Base-by-base conservation (phyloP, 2,113 vertebrate species). In the Ivindomyrus marchei region DNA sequence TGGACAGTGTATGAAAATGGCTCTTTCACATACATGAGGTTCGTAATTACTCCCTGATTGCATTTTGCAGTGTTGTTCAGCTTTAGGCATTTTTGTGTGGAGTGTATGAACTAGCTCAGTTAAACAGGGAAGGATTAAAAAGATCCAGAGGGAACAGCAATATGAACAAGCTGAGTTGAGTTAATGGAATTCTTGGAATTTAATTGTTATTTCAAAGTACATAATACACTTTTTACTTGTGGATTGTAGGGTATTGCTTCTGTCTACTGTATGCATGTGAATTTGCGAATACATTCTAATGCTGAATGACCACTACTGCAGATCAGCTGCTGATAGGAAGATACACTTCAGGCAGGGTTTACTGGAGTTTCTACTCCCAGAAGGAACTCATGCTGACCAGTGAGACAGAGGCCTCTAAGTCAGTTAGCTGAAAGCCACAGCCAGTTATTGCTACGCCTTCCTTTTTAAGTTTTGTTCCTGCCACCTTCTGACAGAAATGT, bases 1-100 rank as follows among this genome's bases (percentile, higher is more conserved):
- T 88, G 88, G 89, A 90, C 90, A 89, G 49, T 11, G 50, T 87
- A 39, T 91, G 86, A 89, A 85, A 90, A 89, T 50, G 90, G 87
- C 46, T 83, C 52, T 74, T 84, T 77, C 77, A 74, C 85, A 49
- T 62, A 90, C 49, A 77, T 80, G 83, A 80, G 86, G 39, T 90
- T 77, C 46, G 39, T 91, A 91, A 91, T 91, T 91, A 53, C 85
- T 50, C 45, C 36, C 42, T 52, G 70, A 89, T 27, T 66, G 85
- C 45, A 85, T 49, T 88, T 91, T 89, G 88, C 19, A 13, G 24
- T 87, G 36, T 87, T 91, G 49, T 31, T 56, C 19, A 27, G 83
- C 50, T 89, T 49, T 17, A 4, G 87, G 87, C 83, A 85, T 89
- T 42, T 88, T 66, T 62, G 87, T 62, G 90, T 50, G 84, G 47